Conservation (phyloP, 2,888 invertebrate species). For the Eupithecia tripunctaria region DNA sequence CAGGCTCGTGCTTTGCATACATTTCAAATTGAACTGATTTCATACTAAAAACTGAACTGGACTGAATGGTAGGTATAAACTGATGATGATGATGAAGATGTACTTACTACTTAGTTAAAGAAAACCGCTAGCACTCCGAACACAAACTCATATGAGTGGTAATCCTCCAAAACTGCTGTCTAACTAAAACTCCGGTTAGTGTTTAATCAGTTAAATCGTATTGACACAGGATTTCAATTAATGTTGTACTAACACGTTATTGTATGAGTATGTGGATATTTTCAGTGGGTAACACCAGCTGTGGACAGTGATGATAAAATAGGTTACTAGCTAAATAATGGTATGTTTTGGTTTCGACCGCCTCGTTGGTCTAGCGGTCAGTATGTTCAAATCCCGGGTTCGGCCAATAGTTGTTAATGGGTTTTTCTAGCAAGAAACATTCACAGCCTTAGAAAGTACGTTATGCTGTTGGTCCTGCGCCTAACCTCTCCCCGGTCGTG, state of each 20-base stretch:
- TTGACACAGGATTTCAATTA: constrained; percentile 44
- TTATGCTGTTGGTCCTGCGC: no score
- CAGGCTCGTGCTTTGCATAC: no score
- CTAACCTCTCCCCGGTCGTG: no score
- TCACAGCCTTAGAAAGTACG: no score
- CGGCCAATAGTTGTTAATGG: no score
- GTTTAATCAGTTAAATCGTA: constrained; percentile 44
- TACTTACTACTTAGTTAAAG: not conserved
- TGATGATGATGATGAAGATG: not conserved
- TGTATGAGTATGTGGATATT: constrained; percentile 15
- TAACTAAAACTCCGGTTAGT: constrained; percentile 40
- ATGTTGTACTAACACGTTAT: constrained; percentile 20
- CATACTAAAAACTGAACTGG: no score
- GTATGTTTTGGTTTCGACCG: no score
- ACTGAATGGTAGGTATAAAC: not conserved
- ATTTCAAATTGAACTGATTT: no score
- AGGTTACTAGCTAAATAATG: no score
- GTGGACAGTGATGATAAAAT: not conserved
- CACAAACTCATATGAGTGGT: not conserved
- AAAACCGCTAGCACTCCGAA: constrained; percentile 12
- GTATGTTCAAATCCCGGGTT: no score
- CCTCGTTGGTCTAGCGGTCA: no score
- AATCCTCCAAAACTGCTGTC: constrained; percentile 20
- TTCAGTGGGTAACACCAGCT: not conserved
- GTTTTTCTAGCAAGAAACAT: no score